Percentiles rank a stretch among this genome's conserved stretches.
Evolutionary conservation across 2,888 invertebrate genomes (phyloP).

Genomic region (Malthinus flaveolus): DNA sequence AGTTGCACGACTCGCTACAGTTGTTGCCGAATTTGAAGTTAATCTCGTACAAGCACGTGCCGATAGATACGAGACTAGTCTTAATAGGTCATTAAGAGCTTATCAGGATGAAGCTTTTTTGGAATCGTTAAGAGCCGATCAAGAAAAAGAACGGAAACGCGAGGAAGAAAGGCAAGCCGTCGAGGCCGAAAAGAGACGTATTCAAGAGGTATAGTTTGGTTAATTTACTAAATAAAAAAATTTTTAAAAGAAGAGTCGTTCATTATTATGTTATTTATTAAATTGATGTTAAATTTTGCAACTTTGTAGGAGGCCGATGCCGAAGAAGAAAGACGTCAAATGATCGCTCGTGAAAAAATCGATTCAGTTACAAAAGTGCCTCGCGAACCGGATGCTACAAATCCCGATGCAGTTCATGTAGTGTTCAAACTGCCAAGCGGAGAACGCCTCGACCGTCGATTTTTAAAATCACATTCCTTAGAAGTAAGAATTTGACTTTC

Average conservation of each 20-base stretch:
- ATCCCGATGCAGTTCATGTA: conserved; percentile 75
- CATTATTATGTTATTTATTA: no score
- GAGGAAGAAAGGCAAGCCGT: conserved; percentile 61
- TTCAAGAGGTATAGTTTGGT: conserved; percentile 46
- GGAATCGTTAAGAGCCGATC: conserved; percentile 88
- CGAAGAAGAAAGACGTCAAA: conserved; percentile 55
- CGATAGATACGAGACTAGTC: conserved; percentile 84
- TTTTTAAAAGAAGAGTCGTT: no score
- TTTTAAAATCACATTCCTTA: conserved; percentile 77
- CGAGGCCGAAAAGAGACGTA: conserved; percentile 57
- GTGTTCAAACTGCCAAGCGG: conserved; percentile 93
- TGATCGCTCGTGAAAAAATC: conserved; percentile 69
- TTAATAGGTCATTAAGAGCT: conserved; percentile 83
- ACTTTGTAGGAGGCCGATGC: conserved; percentile 49
- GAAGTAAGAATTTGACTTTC: conserved; percentile 62
- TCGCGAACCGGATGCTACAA: conserved; percentile 72
- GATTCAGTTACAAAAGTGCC: conserved; percentile 69
- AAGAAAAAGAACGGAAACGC: conserved; percentile 85
- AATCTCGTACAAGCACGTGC: conserved; percentile 85
- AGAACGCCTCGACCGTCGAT: conserved; percentile 83
- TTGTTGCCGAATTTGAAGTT: conserved; percentile 84
- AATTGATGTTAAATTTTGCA: background rate
- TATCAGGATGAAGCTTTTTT: conserved; percentile 95
- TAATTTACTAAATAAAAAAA: no score
- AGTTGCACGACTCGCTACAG: conserved; percentile 70